These are phyloP conservation scores for Neoitamus cyanurus DNA, from an alignment of 2,888 invertebrate species.

Conservation along the genomic window DNA sequence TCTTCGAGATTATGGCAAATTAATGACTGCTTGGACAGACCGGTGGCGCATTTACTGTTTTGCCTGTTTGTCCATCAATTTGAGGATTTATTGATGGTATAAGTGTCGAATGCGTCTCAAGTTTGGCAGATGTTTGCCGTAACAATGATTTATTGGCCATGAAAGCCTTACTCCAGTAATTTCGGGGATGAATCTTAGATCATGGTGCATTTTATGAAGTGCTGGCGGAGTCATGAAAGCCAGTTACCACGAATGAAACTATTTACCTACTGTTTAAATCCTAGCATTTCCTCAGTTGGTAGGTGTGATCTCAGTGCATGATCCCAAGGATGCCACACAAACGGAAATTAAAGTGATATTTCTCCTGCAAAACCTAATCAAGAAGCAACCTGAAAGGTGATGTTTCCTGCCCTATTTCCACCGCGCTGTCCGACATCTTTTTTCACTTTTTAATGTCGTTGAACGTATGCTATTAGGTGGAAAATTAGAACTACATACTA, in stretches of 20 bases:
- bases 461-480: background rate
- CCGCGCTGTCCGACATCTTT: background rate
- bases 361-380: background rate
- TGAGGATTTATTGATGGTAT: constrained; percentile 17
- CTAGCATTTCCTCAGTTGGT: background rate
- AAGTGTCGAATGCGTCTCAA: background rate
- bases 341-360: background rate
- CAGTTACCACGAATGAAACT: background rate
- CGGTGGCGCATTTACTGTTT: background rate
- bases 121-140: constrained; percentile 27
- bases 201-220: background rate
- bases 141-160: constrained; percentile 18
- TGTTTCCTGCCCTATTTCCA: background rate
- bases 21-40: constrained; percentile 24
- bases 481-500: background rate
- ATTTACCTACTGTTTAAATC: background rate
- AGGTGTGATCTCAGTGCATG: background rate
- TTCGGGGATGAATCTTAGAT: background rate
- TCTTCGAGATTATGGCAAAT: constrained; percentile 11
- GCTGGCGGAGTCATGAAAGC: background rate
- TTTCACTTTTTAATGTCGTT: background rate
- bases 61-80: constrained; percentile 28
- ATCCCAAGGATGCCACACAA: background rate
- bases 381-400: background rate
- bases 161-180: background rate